Evolutionary conservation across 2,113 vertebrate genomes (phyloP), one percentile per base, ranked within the genome.

Genomic region (Eolophus roseicapilla): DNA sequence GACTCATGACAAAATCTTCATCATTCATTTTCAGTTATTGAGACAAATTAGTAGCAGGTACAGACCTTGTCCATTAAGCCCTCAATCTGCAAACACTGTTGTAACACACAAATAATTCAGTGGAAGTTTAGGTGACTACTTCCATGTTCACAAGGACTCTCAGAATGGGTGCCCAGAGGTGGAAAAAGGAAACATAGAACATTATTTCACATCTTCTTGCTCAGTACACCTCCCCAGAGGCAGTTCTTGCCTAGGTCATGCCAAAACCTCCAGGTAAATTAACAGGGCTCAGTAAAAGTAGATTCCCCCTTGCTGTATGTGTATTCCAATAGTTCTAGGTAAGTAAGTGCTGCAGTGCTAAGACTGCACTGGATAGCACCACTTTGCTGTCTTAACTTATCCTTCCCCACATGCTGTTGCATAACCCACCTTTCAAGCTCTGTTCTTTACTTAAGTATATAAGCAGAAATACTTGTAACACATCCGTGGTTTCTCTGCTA

Each of bases 241-340:
- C 35, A 77, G 24, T 62, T 47, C 33, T 69, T 67, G 14, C 21
- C 19, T 53, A 33, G 7, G 33, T 87, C 35, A 55, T 27, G 23
- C 13, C 44, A 69, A 71, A 83, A 67, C 2, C 5, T 82, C 37
- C 41, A 47, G 17, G 4, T 28, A 67, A 86, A 71, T 33, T 71
- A 64, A 37, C 31, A 63, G 33, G 27, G 44, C 19, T 62, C 17
- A 31, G 24, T 13, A 74, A 70, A 50, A 78, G 21, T 25, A 63
- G 41, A 44, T 46, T 55, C 65, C 10, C 18, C 29, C 31, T 78
- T 59, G 25, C 12, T 75, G 15, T 11, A 7, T 0, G 0, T 21
- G 8, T 65, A 55, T 77, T 59, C 9, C n/a, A 44, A 49, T 31
- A 13, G 29, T 39, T 74, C n/a, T 29, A 78, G 21, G 6, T 18